phyloP scores from a whole-genome alignment of 2,797 vertebrate genomes.

The Sebastes trivittatus region DNA sequence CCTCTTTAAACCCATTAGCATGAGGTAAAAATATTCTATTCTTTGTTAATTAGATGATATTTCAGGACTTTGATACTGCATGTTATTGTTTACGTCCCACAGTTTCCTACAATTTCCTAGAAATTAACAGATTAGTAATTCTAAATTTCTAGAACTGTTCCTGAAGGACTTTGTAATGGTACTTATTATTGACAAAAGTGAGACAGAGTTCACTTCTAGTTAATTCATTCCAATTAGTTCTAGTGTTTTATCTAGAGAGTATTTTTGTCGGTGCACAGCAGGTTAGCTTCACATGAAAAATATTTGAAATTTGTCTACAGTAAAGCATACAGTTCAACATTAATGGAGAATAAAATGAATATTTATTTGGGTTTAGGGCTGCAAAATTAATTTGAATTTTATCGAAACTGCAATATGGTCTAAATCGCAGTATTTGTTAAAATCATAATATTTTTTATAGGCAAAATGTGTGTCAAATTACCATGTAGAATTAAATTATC shows the following conservation, averaged over 20 bases:
- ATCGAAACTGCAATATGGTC: too few species aligned
- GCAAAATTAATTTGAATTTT: too few species aligned
- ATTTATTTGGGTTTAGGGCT: neutral
- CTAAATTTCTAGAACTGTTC: neutral
- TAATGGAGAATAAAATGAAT: accelerated
- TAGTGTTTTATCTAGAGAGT: neutral
- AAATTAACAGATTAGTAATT: neutral
- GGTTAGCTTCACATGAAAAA: neutral
- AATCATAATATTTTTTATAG: too few species aligned
- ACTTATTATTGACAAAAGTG: neutral
- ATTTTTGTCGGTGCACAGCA: neutral
- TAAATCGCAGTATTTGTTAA: too few species aligned
- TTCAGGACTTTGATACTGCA: neutral
- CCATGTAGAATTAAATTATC: too few species aligned
- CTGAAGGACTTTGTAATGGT: neutral
- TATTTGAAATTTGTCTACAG: neutral
- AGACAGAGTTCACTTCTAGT: neutral
- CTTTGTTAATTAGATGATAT: neutral
- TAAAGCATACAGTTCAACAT: neutral
- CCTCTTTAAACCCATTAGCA: neutral
- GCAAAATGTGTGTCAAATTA: too few species aligned
- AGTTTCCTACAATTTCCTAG: neutral
- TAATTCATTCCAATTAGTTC: neutral
- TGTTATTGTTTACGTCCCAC: neutral
- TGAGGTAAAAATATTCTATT: neutral